Evolutionary conservation across 1,140 invertebrate genomes (phyloP).

Genomic region (Glossosoma conforme): DNA sequence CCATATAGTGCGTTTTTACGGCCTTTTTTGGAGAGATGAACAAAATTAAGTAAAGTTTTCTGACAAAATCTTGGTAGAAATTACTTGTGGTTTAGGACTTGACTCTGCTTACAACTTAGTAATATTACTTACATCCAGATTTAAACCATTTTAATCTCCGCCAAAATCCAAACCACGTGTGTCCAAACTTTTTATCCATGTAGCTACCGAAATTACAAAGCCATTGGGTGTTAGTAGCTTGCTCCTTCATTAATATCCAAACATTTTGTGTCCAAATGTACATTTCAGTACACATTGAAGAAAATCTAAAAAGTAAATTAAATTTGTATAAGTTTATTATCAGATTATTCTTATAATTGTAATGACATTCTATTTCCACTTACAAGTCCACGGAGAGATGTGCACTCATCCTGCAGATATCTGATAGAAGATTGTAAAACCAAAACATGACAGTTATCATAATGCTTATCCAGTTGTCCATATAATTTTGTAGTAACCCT

Average conservation of each 20-base stretch:
- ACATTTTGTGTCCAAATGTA: constrained; percentile 44
- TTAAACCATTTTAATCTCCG: constrained; percentile 54
- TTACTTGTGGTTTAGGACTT: no score
- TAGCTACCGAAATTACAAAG: constrained; percentile 47
- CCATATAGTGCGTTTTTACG: no score
- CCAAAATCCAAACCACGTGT: constrained; percentile 58
- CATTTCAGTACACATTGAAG: constrained; percentile 45
- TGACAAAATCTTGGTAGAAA: no score
- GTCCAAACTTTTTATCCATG: constrained; percentile 55
- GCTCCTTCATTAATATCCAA: constrained; percentile 32
- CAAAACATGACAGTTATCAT: constrained; percentile 64
- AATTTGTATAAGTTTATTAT: not conserved
- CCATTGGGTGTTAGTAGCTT: constrained; percentile 42
- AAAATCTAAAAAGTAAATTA: constrained; percentile 37
- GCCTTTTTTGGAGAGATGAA: no score
- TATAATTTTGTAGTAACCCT: constrained; percentile 52
- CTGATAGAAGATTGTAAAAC: constrained; percentile 71
- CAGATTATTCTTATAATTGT: constrained; percentile 14
- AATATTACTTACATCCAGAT: constrained; percentile 19
- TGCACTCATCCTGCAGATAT: constrained; percentile 69
- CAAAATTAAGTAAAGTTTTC: no score
- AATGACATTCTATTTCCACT: constrained; percentile 39
- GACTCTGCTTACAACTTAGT: no score
- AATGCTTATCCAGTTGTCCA: constrained; percentile 63
- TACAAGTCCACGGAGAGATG: constrained; percentile 71